phyloP scores from a whole-genome alignment of 2,113 vertebrate genomes.

The Chitala chitala region DNA sequence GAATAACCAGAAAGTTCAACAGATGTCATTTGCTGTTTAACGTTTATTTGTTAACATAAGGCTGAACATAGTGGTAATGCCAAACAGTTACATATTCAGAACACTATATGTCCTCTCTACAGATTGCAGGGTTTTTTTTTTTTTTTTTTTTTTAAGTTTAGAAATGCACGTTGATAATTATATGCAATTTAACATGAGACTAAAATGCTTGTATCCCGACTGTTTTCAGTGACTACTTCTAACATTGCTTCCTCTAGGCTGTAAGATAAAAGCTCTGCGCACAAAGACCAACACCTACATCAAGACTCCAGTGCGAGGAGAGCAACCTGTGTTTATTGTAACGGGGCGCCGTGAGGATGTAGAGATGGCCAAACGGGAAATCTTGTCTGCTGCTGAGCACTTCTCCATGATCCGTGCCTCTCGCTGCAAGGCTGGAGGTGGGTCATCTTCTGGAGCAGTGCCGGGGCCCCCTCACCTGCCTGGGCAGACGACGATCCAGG shows the following conservation, averaged over 20 bases:
- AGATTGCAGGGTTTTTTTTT: neutral
- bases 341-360: constrained; percentile 92
- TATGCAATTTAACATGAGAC: neutral
- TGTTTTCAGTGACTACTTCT: neutral
- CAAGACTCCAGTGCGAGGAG: constrained; percentile 89
- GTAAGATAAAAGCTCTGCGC: constrained; percentile 94
- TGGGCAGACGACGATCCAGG: constrained; percentile 94
- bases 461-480: constrained; percentile 85
- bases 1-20: no score
- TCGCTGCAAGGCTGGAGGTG: constrained; percentile 68
- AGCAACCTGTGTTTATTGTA: constrained; percentile 92
- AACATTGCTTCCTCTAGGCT: no score
- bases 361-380: constrained; percentile 93
- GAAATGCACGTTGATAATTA: neutral
- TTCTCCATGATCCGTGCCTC: constrained; percentile 95
- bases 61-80: neutral
- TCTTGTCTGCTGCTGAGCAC: constrained; percentile 88
- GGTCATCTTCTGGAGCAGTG: constrained; percentile 45
- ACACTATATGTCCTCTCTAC: neutral
- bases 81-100: neutral
- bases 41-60: no score
- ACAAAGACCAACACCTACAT: constrained; percentile 98
- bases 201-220: no score
- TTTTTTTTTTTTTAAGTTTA: neutral
- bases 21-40: no score